These are phyloP conservation scores for Zeus faber DNA, from an alignment of 2,113 vertebrate species.

Conservation along the genomic window DNA sequence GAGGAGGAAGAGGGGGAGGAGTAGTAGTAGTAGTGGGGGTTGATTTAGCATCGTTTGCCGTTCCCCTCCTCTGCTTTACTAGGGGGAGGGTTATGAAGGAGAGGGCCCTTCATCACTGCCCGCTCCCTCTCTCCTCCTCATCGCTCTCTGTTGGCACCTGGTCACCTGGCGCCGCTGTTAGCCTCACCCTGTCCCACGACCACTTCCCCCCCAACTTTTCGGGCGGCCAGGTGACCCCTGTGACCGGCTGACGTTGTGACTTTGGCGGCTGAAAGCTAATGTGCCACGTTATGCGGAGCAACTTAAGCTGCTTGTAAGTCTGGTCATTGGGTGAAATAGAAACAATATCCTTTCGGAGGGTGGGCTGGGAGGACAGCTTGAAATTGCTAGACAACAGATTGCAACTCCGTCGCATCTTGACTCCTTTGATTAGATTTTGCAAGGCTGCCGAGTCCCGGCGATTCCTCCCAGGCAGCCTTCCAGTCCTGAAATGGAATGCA, in stretches of 20 bases:
- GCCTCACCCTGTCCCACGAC: slow-evolving; percentile 24
- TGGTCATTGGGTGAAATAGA: not conserved
- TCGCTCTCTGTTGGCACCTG: slow-evolving; percentile 53
- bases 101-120: slow-evolving; percentile 65
- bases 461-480: slow-evolving; percentile 5
- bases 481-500: too few species aligned
- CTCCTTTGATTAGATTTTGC: slow-evolving; percentile 19
- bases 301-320: not conserved
- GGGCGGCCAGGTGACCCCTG: too few species aligned
- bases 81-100: slow-evolving; percentile 36
- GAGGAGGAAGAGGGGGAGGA: too few species aligned
- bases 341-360: slow-evolving; percentile 1
- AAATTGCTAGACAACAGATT: slow-evolving; percentile 5
- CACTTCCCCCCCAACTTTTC: slow-evolving; percentile 11
- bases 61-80: slow-evolving; percentile 50
- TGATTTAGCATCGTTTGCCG: slow-evolving; percentile 60
- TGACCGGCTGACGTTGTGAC: too few species aligned
- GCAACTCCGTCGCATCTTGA: slow-evolving; percentile 7
- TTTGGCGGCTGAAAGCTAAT: not conserved
- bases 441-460: slow-evolving; percentile 5
- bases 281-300: too few species aligned
- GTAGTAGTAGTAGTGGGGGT: too few species aligned
- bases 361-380: slow-evolving; percentile 5
- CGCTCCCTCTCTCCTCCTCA: slow-evolving; percentile 32
- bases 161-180: slow-evolving; percentile 43